Conservation (phyloP, 92 coral and sea anemone species). For the Zoanthus sociatus region DNA sequence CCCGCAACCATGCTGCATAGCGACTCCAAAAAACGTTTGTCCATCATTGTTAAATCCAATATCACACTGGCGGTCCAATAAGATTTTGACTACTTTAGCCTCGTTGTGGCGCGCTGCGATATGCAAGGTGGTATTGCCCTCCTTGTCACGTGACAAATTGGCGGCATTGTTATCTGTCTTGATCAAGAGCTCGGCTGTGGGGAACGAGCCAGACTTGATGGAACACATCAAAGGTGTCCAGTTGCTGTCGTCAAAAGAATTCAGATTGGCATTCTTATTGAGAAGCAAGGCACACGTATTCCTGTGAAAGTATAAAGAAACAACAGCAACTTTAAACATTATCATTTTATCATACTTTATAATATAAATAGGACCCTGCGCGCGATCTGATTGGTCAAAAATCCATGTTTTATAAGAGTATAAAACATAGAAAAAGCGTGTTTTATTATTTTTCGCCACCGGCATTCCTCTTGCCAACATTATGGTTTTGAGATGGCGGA, state of each 20-base stretch:
- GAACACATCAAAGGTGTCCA: slow-evolving; percentile 83
- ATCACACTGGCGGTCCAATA: slow-evolving; percentile 54
- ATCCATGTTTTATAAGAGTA: too few relatives aligned
- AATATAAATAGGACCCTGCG: too few relatives aligned
- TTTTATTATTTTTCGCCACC: too few relatives aligned
- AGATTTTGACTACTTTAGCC: slow-evolving; percentile 53
- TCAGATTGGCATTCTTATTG: slow-evolving; percentile 69
- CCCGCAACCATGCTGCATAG: slow-evolving; percentile 54
- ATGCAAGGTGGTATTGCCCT: slow-evolving; percentile 78
- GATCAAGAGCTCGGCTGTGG: slow-evolving; percentile 45
- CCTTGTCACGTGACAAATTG: slow-evolving; percentile 60
- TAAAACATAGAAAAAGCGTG: too few relatives aligned
- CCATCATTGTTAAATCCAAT: slow-evolving; percentile 50
- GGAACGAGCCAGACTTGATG: slow-evolving; percentile 55
- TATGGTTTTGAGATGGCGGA: too few relatives aligned
- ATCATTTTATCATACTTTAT: too few relatives aligned
- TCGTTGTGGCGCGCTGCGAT: slow-evolving; percentile 71
- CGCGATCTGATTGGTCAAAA: too few relatives aligned
- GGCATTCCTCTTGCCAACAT: too few relatives aligned
- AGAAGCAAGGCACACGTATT: slow-evolving; percentile 66
- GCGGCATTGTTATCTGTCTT: slow-evolving; percentile 59
- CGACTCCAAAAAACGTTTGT: slow-evolving; percentile 67
- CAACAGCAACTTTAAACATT: not conserved
- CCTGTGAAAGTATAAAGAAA: not conserved
- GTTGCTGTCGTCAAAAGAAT: slow-evolving; percentile 52